These are phyloP conservation scores for Danio albolineatus DNA, from an alignment of 2,797 vertebrate genomes.

Conservation along the genomic window DNA sequence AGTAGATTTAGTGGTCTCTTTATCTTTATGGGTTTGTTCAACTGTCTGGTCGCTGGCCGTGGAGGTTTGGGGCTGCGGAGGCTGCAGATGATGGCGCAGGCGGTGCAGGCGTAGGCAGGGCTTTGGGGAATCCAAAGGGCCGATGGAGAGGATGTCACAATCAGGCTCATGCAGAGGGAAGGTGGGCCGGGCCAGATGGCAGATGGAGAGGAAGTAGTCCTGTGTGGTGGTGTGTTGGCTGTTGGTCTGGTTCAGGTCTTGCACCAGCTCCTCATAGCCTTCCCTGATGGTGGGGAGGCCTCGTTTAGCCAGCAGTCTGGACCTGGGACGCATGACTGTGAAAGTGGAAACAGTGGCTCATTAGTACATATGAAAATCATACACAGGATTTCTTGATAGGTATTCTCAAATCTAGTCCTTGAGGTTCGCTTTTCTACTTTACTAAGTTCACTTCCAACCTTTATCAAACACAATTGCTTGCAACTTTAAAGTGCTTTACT, in stretches of 20 bases:
- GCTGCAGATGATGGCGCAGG: constrained; percentile 46
- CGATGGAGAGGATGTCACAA: constrained; percentile 60
- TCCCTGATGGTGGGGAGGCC: constrained; percentile 78
- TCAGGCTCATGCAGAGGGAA: constrained; percentile 74
- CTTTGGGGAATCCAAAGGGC: constrained; percentile 65
- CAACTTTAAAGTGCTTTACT: no score
- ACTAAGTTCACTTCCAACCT: no score
- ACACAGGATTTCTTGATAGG: not conserved
- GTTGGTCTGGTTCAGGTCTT: constrained; percentile 69
- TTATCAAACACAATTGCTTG: no score
- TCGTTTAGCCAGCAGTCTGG: constrained; percentile 70
- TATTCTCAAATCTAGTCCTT: no score
- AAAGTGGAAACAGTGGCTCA: not conserved
- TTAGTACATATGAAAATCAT: not conserved
- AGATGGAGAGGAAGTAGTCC: constrained; percentile 88
- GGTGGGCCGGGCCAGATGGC: constrained; percentile 86
- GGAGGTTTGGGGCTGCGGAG: constrained; percentile 39
- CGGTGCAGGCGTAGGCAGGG: constrained; percentile 60
- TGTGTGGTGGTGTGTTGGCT: constrained; percentile 71
- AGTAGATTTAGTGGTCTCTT: constrained; percentile 24
- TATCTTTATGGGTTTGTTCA: constrained; percentile 34
- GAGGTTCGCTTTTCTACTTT: no score
- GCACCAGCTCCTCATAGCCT: constrained; percentile 72
- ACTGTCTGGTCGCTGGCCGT: not conserved
- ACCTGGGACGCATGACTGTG: constrained; percentile 76